Evolutionary conservation across 2,888 invertebrate genomes (phyloP), one percentile per base, ranked within the genome.

Genomic region (Alsophila aescularia): DNA sequence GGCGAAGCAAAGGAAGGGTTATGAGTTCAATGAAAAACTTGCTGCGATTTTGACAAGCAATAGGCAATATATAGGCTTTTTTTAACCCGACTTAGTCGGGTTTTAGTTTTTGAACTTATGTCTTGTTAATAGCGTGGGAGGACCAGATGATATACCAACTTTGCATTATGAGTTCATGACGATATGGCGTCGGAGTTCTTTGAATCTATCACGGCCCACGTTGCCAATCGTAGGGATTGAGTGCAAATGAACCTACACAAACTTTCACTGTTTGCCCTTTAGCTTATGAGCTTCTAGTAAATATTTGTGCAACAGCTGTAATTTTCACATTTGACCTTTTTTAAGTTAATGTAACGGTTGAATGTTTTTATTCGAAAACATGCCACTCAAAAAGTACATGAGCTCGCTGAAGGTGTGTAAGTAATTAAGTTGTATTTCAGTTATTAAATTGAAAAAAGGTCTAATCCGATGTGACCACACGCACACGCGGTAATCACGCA

Each of bases 391-490:
- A 45, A 53, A 21, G 42, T 52, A 49, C 42, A 34, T 53, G 40
- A 60, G 55, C 45, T 52, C 40, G 24, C 48, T 52, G 55, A 50
- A 58, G 47, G 63, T 60, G 58, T 55, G 53, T 56, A 60, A 65
- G 63, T 67, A 68, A 71, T 65, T 69, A 67, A 66, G 60, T 58
- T 62, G 57, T 67, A 66, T 62, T 68, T 66, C 59, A 67, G 60
- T 64, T 64, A 70, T 64, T 66, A 69, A 72, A 73, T 66, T 69
- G 60, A 67, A 67, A 70, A 71, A 69, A 62, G 62, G 69, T 62
- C 60, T 72, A 73, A 75, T 75, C 67, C 64, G 69, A 70, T 66
- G 65, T 66, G 57, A 62, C 52, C 63, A 62, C 74, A 79, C 72
- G 76, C 73, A 49, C 74, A 63, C 65, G 54, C 52, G 12, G 55